Evolutionary conservation across 2,888 invertebrate species (phyloP).

Genomic region (Pachycephus smyrnensis): DNA sequence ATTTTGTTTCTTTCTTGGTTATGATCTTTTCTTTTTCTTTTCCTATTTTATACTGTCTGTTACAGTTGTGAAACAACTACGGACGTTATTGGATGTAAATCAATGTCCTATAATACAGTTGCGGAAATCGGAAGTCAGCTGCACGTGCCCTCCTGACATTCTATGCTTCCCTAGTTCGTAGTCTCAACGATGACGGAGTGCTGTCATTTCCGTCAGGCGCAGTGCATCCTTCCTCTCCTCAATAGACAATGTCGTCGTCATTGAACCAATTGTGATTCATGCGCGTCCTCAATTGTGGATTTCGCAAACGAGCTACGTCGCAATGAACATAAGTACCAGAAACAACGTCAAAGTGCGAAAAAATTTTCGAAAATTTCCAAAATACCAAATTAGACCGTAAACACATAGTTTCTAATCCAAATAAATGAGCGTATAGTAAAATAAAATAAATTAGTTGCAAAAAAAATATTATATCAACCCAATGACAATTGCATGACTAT

Average conservation of each 20-base stretch:
- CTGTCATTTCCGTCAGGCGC: conserved; percentile 45
- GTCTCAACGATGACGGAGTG: conserved; percentile 40
- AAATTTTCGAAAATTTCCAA: neutral
- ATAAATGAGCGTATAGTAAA: neutral
- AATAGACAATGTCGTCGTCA: neutral
- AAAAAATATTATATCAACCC: neutral
- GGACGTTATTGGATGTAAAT: neutral
- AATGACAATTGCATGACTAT: neutral
- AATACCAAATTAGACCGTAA: neutral
- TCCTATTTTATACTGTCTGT: neutral
- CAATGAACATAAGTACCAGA: neutral
- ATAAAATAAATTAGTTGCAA: neutral
- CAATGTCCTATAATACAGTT: neutral
- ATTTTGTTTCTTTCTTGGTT: neutral
- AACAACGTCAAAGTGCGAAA: too few relatives aligned
- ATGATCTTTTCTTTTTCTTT: neutral
- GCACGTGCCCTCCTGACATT: conserved; percentile 9
- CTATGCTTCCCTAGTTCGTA: conserved; percentile 34
- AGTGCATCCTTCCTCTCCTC: conserved; percentile 21
- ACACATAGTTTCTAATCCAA: neutral
- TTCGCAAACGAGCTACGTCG: neutral
- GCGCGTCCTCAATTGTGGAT: neutral
- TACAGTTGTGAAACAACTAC: neutral
- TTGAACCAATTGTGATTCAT: neutral
- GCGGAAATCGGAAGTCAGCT: neutral